Evolutionary conservation across 1,140 invertebrate genomes (phyloP).

Genomic region (Apis cerana): DNA sequence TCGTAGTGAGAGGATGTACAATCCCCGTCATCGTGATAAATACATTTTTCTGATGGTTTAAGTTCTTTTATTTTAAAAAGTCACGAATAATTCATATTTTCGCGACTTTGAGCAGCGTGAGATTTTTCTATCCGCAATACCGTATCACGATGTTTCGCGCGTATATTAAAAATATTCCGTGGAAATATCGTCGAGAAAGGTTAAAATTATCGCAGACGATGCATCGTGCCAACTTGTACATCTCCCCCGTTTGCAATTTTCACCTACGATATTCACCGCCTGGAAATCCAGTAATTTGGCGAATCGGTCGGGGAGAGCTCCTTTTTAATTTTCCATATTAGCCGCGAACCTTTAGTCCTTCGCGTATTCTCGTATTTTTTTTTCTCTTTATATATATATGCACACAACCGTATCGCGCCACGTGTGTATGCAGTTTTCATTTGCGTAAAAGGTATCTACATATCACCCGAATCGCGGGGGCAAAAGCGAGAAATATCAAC

Average conservation of each 20-base stretch:
- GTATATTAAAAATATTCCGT: neutral
- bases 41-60: no score
- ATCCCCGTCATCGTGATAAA: no score
- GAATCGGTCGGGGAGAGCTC: constrained; percentile 12
- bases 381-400: neutral
- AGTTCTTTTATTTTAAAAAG: no score
- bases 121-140: no score
- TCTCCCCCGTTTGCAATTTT: neutral
- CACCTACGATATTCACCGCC: neutral
- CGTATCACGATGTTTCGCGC: neutral
- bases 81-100: no score
- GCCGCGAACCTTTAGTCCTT: constrained; percentile 31
- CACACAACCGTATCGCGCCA: neutral
- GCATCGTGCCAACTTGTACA: neutral
- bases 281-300: constrained; percentile 21
- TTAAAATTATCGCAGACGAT: neutral
- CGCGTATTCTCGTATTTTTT: constrained; percentile 11
- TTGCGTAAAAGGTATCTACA: constrained; percentile 62
- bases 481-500: constrained; percentile 50
- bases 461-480: constrained; percentile 47
- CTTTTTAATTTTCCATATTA: constrained; percentile 50
- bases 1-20: no score
- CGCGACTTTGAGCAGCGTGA: no score
- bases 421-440: constrained; percentile 60
- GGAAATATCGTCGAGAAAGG: neutral